Evolutionary conservation across 2,888 invertebrate species (phyloP).

Genomic region (Oasisia sp.): DNA sequence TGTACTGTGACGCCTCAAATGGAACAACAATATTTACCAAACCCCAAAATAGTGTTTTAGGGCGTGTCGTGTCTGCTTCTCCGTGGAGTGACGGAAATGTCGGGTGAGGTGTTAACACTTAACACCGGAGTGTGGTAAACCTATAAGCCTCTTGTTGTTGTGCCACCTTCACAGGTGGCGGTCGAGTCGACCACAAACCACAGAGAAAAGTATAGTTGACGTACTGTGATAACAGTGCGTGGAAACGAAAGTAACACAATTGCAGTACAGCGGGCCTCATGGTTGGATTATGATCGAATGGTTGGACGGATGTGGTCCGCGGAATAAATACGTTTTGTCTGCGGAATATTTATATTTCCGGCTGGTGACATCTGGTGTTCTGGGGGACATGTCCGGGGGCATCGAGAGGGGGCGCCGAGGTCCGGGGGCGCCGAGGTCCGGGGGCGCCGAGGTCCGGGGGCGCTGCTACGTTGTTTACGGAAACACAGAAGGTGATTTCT

Average conservation of each 20-base stretch:
- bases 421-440: too few species aligned
- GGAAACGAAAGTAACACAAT: not conserved
- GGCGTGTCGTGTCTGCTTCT: not conserved
- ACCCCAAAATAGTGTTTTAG: not conserved
- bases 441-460: too few species aligned
- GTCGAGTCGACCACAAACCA: not conserved
- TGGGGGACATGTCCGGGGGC: not conserved
- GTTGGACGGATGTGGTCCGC: not conserved
- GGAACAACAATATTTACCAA: not conserved
- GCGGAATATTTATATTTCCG: not conserved
- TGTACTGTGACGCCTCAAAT: not conserved
- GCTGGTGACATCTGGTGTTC: not conserved
- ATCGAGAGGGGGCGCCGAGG: too few species aligned
- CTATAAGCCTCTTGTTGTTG: not conserved
- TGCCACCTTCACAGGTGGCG: too few species aligned
- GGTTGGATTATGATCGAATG: not conserved
- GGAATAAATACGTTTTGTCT: not conserved
- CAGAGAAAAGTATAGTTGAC: not conserved
- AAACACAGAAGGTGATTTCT: not conserved
- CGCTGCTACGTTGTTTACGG: not conserved
- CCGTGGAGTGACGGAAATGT: not conserved
- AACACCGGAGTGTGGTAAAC: not conserved
- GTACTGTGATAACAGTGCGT: not conserved
- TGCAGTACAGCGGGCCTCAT: not conserved
- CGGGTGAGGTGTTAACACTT: not conserved